Conservation (phyloP, 2,797 vertebrate genomes). For the Phaenicophaeus curvirostris region DNA sequence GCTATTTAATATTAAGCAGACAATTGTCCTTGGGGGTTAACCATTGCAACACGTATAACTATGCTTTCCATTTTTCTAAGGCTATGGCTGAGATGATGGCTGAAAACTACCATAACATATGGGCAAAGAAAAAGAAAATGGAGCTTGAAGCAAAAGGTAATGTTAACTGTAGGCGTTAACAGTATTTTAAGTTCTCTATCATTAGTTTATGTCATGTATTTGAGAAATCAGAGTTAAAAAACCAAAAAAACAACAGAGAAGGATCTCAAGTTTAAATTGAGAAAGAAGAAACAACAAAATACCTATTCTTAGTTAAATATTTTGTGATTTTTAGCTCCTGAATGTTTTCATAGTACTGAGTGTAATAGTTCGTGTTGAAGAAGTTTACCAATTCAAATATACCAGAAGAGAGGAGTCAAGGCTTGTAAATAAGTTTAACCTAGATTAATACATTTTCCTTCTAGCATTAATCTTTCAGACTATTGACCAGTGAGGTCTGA, state of each 20-base stretch:
- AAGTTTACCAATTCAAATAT: neutral
- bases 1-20: neutral
- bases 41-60: neutral
- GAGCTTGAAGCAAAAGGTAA: conserved; percentile 96
- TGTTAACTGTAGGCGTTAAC: neutral
- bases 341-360: neutral
- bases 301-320: neutral
- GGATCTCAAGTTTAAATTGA: neutral
- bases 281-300: neutral
- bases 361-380: neutral
- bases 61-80: conserved; percentile 70
- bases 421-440: neutral
- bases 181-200: neutral
- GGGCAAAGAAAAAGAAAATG: conserved; percentile 94
- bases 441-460: neutral
- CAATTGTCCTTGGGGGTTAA: neutral
- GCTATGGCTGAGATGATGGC: conserved; percentile 97
- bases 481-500: neutral
- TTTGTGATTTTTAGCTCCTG: neutral
- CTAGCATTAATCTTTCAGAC: neutral
- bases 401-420: neutral
- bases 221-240: neutral
- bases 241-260: neutral
- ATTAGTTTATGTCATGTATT: neutral
- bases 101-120: conserved; percentile 96